phyloP scores from a whole-genome alignment of 2,113 vertebrate genomes.

The Jacana jacana region DNA sequence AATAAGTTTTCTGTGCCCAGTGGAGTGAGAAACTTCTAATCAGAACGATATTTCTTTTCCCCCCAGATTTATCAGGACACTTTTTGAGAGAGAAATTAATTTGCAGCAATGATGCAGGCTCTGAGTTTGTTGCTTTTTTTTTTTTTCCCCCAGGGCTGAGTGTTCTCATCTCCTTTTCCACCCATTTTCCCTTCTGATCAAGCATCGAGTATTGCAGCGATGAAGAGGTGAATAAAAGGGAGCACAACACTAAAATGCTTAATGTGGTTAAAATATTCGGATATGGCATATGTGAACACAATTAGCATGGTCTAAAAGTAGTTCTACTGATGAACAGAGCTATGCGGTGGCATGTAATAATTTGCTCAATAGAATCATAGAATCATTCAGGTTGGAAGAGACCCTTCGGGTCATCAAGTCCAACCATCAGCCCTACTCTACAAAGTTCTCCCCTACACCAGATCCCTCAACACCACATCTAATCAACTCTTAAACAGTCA shows the following conservation, averaged over 20 bases:
- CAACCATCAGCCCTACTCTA: no score
- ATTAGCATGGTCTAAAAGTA: conserved; percentile 3
- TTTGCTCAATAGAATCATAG: no score
- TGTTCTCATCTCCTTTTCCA: not conserved
- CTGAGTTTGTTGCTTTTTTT: not conserved
- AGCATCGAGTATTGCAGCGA: not conserved
- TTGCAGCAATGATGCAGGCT: not conserved
- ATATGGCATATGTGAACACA: not conserved
- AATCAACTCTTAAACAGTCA: no score
- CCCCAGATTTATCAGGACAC: not conserved
- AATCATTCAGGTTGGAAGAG: no score
- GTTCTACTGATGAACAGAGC: not conserved
- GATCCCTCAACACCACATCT: no score
- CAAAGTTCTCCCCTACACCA: no score
- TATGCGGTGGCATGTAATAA: not conserved
- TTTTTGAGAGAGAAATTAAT: not conserved
- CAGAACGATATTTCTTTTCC: not conserved
- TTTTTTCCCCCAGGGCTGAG: not conserved
- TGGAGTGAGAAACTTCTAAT: not conserved
- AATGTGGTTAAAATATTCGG: not conserved
- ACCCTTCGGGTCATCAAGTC: no score
- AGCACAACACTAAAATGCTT: not conserved
- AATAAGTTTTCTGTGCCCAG: not conserved
- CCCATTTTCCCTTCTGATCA: not conserved
- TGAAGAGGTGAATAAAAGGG: not conserved